Evolutionary conservation across 2,113 vertebrate genomes (phyloP), one percentile per base, ranked within the genome.

Genomic region (Syngnathoides biaculeatus): DNA sequence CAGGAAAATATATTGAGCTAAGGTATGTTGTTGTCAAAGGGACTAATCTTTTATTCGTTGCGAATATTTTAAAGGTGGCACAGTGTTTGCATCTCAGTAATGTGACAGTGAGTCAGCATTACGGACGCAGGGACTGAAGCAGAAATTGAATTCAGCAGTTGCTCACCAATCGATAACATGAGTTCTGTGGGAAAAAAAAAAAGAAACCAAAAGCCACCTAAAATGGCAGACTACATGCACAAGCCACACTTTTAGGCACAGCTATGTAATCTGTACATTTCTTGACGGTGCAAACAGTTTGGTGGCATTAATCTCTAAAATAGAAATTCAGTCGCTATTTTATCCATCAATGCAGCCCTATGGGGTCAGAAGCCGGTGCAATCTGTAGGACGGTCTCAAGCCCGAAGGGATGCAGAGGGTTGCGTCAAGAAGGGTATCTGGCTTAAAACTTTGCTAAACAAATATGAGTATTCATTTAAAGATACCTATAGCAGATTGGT

Each of bases 131-230:
- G 60, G 38, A n/a, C 45, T 58, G 40, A 67, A 20, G 62, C 64
- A 56, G 59, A 43, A 47, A 61, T 63, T 57, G 52, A 68, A 55
- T 58, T 50, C 43, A 65, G 60, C 47, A 27, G 42, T 69, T 40
- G 43, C 66, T 64, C 3, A 65, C 64, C 65, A 10, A 55, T 67
- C 69, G 10, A 68, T 14, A 27, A 15, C 12, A 26, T 14, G 30
- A 35, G 43, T 45, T 45, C 3, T 13, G 43, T 13, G 43, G n/a
- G n/a, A n/a, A n/a, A n/a, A 4, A 1, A 15, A 13, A 1, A 13
- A 2, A 2, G 13, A 15, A 15, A 35, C 30, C 30, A 2, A 35
- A 35, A 35, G 30, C 30, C 30, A 35, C 30, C 30, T 35, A 22
- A 52, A 55, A 26, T 24, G n/a, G 10, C n/a, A 13, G 19, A 20